Conservation (phyloP, 2,113 vertebrate species). For the Motacilla tschutschensis region DNA sequence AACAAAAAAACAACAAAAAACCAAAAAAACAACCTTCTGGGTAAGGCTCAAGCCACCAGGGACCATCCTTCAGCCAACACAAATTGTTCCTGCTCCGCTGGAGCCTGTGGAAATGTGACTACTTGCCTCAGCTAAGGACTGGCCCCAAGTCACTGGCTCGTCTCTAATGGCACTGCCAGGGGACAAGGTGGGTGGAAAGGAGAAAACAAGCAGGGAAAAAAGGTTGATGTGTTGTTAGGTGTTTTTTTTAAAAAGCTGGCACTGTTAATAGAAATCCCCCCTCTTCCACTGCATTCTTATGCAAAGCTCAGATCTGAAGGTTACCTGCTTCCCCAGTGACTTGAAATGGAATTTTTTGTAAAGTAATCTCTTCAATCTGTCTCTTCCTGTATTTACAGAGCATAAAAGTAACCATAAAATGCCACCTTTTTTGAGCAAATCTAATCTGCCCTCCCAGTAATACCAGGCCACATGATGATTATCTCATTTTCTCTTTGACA, state of each 20-base stretch:
- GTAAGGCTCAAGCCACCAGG: neutral
- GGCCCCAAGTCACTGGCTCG: neutral
- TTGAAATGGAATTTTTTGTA: slow-evolving; percentile 53
- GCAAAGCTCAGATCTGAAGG: slow-evolving; percentile 63
- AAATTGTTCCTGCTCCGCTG: neutral
- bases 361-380: slow-evolving; percentile 61
- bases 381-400: slow-evolving; percentile 47
- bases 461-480: slow-evolving; percentile 38
- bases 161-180: neutral
- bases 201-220: neutral
- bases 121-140: neutral
- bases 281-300: slow-evolving; percentile 26
- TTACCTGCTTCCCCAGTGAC: slow-evolving; percentile 58
- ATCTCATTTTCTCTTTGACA: slow-evolving; percentile 65
- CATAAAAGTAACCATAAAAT: slow-evolving; percentile 64
- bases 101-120: neutral
- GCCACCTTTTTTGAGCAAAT: slow-evolving; percentile 42
- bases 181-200: neutral
- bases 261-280: slow-evolving; percentile 2
- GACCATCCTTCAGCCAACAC: neutral
- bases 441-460: slow-evolving; percentile 63
- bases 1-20: too few species aligned
- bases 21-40: neutral
- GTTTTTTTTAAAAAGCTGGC: neutral
- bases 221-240: too few species aligned